A percentile compares a stretch with the other conserved stretches of the same genome.
phyloP scores from a whole-genome alignment of 2,797 vertebrate genomes.

The Chaetophractus vellerosus region DNA sequence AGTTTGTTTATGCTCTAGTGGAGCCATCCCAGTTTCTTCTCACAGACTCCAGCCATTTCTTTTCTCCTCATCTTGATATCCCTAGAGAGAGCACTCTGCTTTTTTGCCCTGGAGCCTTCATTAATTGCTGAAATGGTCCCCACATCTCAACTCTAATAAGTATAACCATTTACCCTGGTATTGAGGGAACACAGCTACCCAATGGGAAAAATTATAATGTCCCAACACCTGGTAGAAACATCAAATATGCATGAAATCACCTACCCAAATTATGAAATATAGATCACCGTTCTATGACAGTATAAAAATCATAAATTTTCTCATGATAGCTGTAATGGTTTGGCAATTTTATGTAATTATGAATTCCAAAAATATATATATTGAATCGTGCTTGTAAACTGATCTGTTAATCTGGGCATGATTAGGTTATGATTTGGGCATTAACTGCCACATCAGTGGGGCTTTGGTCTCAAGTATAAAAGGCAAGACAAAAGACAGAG shows the following conservation, averaged over 20 bases:
- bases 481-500: too few relatives aligned
- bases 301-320: slow-evolving; percentile 47
- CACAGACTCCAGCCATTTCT: not conserved
- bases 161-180: not conserved
- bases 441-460: too few relatives aligned
- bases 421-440: too few relatives aligned
- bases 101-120: not conserved
- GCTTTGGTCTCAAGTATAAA: too few relatives aligned
- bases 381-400: too few relatives aligned
- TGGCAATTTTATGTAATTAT: too few relatives aligned
- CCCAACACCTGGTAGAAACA: not conserved
- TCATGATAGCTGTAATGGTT: too few relatives aligned
- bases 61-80: not conserved
- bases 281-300: not conserved
- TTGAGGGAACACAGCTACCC: not conserved
- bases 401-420: too few relatives aligned
- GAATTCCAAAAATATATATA: too few relatives aligned
- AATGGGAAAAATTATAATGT: not conserved
- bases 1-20: not conserved
- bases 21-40: not conserved
- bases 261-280: not conserved
- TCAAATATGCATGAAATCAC: not conserved
- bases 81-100: not conserved
- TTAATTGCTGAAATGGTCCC: not conserved
- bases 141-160: not conserved